Base-by-base conservation (phyloP, 1,140 invertebrate species). In the Drosophila rhopaloa region DNA sequence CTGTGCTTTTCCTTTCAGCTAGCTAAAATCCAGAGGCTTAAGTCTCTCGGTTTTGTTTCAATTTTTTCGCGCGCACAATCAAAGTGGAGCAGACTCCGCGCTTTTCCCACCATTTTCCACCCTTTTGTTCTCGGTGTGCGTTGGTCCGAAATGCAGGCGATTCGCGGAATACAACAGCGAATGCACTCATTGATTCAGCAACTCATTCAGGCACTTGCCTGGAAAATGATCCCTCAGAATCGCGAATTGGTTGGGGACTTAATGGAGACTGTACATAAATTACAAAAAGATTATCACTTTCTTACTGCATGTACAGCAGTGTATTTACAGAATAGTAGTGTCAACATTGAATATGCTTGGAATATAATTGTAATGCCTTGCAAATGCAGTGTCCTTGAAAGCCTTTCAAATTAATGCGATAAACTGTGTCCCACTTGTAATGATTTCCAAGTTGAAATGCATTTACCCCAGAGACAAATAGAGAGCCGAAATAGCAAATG, bases 181-280 rank as follows among this genome's bases (percentile, higher is more conserved):
- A 35, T 63, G 59, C 59, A 61, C 48, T 61, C 50, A 55, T 61
- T 61, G 59, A 61, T 61, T 61, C 59, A 41, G 37, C 48, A 55
- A 61, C 48, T 61, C 60, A 43, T 19, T 29, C 27, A 24, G 32
- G 54, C 40, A 59, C 14, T 59, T 63, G 43, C 41, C 54, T 16
- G 61, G 19, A 59, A 44, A 59, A 65, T 59, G 61, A 63, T 63
- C 40, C 40, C 55, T 59, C 40, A 55, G 29, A 63, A 57, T 44
- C 9, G 60, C 27, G 24, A 61, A 54, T 60, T 51, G 58, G 19
- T 56, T 55, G 29, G 38, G 27, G 35, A 55, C 58, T 61, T 54
- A 40, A 61, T 61, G 32, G 58, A 61, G 57, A 37, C 29, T 32
- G 29, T 32, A 32, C 29, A 32, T 32, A 7, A 32, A 32, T 32